phyloP scores from a whole-genome alignment of 2,888 invertebrate genomes.

The Lottia scabra region DNA sequence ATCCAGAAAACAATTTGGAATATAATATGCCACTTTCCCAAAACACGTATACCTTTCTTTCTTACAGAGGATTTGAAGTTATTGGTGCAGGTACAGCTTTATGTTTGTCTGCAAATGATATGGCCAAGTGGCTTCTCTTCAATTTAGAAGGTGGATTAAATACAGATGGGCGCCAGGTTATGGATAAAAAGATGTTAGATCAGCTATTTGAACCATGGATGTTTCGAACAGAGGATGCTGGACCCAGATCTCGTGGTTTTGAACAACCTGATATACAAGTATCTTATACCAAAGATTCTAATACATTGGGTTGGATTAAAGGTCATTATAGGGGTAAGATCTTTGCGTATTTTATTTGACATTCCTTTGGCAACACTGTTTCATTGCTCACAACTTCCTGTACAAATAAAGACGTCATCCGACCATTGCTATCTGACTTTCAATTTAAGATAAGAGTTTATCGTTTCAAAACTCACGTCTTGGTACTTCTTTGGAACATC shows the following conservation, averaged over 20 bases:
- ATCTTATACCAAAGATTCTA: conserved; percentile 33
- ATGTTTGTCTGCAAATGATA: conserved; percentile 43
- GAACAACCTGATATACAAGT: conserved; percentile 37
- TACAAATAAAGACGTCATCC: neutral
- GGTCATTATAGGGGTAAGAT: conserved; percentile 52
- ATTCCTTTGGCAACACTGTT: too few relatives aligned
- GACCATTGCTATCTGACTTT: too few relatives aligned
- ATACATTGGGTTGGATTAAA: conserved; percentile 50
- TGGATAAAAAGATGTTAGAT: conserved; percentile 21
- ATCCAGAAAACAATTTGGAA: too few relatives aligned
- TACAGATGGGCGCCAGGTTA: conserved; percentile 20
- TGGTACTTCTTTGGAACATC: too few relatives aligned
- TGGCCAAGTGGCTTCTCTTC: conserved; percentile 49
- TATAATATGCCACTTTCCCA: too few relatives aligned
- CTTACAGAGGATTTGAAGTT: conserved; percentile 30
- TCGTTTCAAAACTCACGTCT: too few relatives aligned
- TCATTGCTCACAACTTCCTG: too few relatives aligned
- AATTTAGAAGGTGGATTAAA: conserved; percentile 31
- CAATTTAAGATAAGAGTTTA: too few relatives aligned
- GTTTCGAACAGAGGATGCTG: conserved; percentile 17
- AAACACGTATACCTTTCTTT: neutral
- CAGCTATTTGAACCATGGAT: conserved; percentile 31
- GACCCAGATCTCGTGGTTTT: conserved; percentile 24
- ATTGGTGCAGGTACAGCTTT: conserved; percentile 28
- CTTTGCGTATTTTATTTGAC: too few relatives aligned